These are phyloP conservation scores for Pseudopleuronectes americanus DNA, from an alignment of 2,797 vertebrate species.

Conservation along the genomic window DNA sequence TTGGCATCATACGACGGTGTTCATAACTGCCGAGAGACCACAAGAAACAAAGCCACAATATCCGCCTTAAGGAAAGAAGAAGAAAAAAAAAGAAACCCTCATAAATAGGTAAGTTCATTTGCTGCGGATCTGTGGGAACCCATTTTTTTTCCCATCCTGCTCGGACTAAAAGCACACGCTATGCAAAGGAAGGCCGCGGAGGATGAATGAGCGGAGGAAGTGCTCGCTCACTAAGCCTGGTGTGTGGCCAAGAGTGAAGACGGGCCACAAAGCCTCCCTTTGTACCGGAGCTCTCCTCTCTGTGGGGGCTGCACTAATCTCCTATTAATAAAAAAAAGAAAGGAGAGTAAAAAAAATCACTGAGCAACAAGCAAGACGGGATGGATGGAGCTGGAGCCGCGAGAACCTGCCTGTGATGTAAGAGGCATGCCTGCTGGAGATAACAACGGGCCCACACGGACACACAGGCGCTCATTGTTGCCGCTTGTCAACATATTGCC, in stretches of 20 bases:
- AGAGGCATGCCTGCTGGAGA: conserved; percentile 58
- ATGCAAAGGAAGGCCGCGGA: conserved; percentile 82
- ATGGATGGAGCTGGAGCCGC: conserved; percentile 57
- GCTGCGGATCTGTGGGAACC: conserved; percentile 80
- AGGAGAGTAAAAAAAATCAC: conserved; percentile 51
- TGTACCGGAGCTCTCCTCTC: conserved; percentile 77
- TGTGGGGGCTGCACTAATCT: conserved; percentile 83
- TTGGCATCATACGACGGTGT: conserved; percentile 52
- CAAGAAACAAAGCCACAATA: conserved; percentile 61
- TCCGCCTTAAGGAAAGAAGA: conserved; percentile 37
- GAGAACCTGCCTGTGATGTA: conserved; percentile 77
- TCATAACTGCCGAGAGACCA: conserved; percentile 52
- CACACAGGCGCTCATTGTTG: conserved; percentile 66
- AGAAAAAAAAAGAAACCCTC: conserved; percentile 39
- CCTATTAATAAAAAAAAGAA: conserved; percentile 85
- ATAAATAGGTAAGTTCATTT: conserved; percentile 80
- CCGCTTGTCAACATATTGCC: conserved; percentile 52
- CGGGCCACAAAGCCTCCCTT: conserved; percentile 85
- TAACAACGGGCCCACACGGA: conserved; percentile 57
- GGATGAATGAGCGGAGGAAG: conserved; percentile 87
- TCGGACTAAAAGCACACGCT: conserved; percentile 80
- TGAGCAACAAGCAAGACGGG: conserved; percentile 66
- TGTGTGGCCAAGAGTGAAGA: conserved; percentile 88
- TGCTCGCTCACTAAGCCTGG: conserved; percentile 86
- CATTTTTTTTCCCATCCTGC: conserved; percentile 73